Conservation (phyloP, 2,797 vertebrate genomes). For the Sebastes diaconus region DNA sequence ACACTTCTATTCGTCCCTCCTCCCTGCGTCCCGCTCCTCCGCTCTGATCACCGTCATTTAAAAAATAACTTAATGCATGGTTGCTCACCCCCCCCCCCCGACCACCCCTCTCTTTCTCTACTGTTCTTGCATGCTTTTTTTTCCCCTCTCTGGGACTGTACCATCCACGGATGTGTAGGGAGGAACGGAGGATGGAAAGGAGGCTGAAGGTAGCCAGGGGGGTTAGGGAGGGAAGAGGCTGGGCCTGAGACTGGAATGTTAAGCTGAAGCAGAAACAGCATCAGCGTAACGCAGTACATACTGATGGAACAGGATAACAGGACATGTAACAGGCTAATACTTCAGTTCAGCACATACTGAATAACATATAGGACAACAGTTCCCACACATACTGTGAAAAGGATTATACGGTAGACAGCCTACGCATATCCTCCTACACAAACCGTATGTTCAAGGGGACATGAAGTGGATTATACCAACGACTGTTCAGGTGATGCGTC, state of each 20-base stretch:
- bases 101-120: constrained; percentile 17
- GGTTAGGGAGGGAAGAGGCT: constrained; percentile 34
- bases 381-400: not conserved
- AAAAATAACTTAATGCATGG: constrained; percentile 80
- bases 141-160: constrained; percentile 39
- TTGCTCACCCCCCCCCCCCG: constrained; percentile 27
- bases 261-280: constrained; percentile 53
- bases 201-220: constrained; percentile 59
- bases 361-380: constrained; percentile 1
- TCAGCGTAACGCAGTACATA: constrained; percentile 15
- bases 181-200: constrained; percentile 54
- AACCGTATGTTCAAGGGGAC: not conserved
- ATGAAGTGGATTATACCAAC: not conserved
- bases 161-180: constrained; percentile 35
- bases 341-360: not conserved
- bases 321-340: constrained; percentile 15
- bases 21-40: constrained; percentile 49
- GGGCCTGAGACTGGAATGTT: constrained; percentile 64
- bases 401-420: not conserved
- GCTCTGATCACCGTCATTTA: constrained; percentile 74
- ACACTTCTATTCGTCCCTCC: constrained; percentile 45
- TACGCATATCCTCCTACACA: not conserved
- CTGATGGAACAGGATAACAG: constrained; percentile 34
- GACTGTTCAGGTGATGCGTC: not conserved
- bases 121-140: constrained; percentile 45